Percentiles rank a stretch among this genome's conserved stretches.
phyloP scores from a whole-genome alignment of 2,797 vertebrate species.

The Hydrolagus colliei region DNA sequence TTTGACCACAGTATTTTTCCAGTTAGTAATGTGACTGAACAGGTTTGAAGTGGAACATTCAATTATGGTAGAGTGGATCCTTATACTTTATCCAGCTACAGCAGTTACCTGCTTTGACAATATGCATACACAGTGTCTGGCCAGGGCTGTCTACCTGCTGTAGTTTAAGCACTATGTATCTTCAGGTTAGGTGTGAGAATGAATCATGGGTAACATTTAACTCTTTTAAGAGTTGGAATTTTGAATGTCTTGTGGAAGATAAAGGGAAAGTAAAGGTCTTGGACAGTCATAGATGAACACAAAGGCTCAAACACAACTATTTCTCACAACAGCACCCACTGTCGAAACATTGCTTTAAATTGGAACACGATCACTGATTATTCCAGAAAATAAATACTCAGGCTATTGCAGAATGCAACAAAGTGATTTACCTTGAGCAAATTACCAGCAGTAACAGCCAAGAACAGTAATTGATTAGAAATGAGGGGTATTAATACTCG shows the following conservation, averaged over 20 bases:
- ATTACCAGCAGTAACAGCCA: not conserved
- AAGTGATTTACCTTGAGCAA: not conserved
- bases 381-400: not conserved
- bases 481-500: not conserved
- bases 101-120: constrained; percentile 14
- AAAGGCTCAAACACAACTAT: not conserved
- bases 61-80: not conserved
- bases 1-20: not conserved
- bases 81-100: constrained; percentile 15
- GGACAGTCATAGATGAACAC: not conserved
- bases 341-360: not conserved
- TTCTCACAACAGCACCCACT: not conserved
- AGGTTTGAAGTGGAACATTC: constrained; percentile 23
- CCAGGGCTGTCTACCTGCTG: not conserved
- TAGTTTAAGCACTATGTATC: not conserved
- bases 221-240: not conserved
- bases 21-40: constrained; percentile 1
- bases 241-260: not conserved
- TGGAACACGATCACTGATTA: not conserved
- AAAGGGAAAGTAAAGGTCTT: not conserved
- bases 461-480: not conserved
- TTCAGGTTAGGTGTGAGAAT: not conserved
- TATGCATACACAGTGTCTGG: not conserved
- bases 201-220: constrained; percentile 18
- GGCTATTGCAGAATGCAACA: not conserved